Conservation (phyloP, 2,113 vertebrate genomes). For the Platysternon megacephalum region DNA sequence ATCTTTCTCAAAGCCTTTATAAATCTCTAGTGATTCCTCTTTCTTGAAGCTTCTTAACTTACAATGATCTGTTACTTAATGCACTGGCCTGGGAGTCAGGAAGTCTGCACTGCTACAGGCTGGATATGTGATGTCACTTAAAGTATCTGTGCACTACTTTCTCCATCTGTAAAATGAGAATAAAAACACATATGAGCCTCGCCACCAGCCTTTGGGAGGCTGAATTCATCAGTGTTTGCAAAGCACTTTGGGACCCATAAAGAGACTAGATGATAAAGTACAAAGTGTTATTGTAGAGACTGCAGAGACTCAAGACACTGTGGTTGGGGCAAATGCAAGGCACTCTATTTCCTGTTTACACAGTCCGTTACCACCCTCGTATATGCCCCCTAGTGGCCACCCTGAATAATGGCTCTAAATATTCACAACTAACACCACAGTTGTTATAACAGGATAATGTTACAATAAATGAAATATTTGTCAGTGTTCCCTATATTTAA, state of each 20-base stretch:
- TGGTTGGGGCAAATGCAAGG: not conserved
- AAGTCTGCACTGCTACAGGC: not conserved
- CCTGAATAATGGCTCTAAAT: not conserved
- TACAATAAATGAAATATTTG: slow-evolving; percentile 12
- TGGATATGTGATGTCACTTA: not conserved
- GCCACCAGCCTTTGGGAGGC: no score
- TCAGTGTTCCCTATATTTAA: not conserved
- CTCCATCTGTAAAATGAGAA: not conserved
- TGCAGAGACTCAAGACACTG: not conserved
- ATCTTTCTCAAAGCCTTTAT: not conserved
- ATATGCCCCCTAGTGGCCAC: not conserved
- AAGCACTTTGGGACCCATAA: no score
- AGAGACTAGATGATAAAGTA: no score
- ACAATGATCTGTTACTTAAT: not conserved
- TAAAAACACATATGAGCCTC: not conserved
- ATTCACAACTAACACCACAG: not conserved
- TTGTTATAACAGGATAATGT: slow-evolving; percentile 1
- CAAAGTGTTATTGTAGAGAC: no score
- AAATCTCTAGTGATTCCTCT: not conserved
- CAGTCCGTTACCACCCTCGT: not conserved
- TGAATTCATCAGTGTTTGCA: no score
- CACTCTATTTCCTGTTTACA: not conserved
- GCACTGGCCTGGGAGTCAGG: not conserved
- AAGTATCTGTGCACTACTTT: not conserved
- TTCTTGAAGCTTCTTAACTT: not conserved